A percentile compares a stretch with the other conserved stretches of the same genome.
Evolutionary conservation across 2,797 vertebrate genomes (phyloP).

Genomic region (Esox masquinongy): DNA sequence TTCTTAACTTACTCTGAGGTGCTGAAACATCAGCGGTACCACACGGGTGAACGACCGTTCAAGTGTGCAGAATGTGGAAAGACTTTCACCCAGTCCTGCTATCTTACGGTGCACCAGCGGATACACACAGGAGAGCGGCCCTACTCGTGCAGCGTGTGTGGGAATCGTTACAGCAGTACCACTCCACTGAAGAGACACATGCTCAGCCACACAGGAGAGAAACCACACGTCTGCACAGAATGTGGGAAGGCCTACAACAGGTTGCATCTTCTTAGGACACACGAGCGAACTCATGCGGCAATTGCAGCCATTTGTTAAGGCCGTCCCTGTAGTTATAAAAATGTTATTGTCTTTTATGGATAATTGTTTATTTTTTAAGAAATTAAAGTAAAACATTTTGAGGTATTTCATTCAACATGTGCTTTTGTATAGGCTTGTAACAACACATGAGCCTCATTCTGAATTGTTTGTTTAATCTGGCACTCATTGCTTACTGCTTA

Average conservation of each 20-base stretch:
- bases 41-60: slow-evolving; percentile 48
- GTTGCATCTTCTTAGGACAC: slow-evolving; percentile 32
- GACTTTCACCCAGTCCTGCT: slow-evolving; percentile 41
- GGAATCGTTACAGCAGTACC: slow-evolving; percentile 33
- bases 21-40: slow-evolving; percentile 42
- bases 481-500: background rate
- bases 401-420: no score
- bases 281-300: slow-evolving; percentile 30
- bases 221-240: slow-evolving; percentile 31
- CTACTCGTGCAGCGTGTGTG: slow-evolving; percentile 39
- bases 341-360: background rate
- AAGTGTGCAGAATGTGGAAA: slow-evolving; percentile 40
- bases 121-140: slow-evolving; percentile 47
- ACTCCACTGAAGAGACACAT: slow-evolving; percentile 45
- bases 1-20: slow-evolving; percentile 44
- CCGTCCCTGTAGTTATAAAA: background rate
- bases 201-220: slow-evolving; percentile 43
- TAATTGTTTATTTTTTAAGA: background rate
- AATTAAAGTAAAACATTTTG: background rate
- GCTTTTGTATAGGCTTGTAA: background rate
- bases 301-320: background rate
- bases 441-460: background rate
- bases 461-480: background rate
- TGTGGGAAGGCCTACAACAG: slow-evolving; percentile 46
- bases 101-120: slow-evolving; percentile 41